Conservation (phyloP, 2,797 vertebrate species). For the Alca torda region DNA sequence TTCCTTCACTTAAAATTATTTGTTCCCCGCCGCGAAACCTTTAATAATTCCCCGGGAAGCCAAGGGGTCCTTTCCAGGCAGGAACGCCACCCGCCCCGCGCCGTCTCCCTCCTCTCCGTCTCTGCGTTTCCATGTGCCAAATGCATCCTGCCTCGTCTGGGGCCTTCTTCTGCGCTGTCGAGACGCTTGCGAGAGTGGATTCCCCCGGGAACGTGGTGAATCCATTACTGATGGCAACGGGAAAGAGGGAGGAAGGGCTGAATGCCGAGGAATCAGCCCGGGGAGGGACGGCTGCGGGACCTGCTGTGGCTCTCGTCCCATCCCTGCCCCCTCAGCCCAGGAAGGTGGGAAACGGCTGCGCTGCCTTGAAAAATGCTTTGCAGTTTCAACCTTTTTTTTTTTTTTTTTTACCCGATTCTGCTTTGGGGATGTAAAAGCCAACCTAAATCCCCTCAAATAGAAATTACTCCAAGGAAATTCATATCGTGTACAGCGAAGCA, state of each 20-base stretch:
- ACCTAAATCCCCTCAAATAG: slow-evolving; percentile 3
- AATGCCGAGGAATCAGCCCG: accelerated
- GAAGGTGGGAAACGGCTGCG: not conserved
- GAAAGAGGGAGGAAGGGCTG: not conserved
- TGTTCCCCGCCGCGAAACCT: not conserved
- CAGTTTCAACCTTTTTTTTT: accelerated
- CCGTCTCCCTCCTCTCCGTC: not conserved
- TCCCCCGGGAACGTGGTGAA: accelerated
- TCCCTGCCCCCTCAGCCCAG: accelerated
- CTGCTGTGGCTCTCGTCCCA: not conserved
- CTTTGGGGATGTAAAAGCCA: not conserved
- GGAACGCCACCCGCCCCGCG: accelerated
- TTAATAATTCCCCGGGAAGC: not conserved
- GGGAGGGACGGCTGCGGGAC: not conserved
- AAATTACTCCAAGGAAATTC: slow-evolving; percentile 38
- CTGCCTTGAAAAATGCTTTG: not conserved
- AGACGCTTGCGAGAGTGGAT: not conserved
- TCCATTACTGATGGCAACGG: accelerated
- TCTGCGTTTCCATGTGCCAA: accelerated
- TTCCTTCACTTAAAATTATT: not conserved
- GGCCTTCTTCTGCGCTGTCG: not conserved
- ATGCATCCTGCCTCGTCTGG: accelerated
- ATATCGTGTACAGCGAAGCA: not conserved
- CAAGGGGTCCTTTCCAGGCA: accelerated
- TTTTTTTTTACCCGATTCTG: not conserved